phyloP scores from a whole-genome alignment of 2,113 vertebrate genomes.

The Pitta sordida region DNA sequence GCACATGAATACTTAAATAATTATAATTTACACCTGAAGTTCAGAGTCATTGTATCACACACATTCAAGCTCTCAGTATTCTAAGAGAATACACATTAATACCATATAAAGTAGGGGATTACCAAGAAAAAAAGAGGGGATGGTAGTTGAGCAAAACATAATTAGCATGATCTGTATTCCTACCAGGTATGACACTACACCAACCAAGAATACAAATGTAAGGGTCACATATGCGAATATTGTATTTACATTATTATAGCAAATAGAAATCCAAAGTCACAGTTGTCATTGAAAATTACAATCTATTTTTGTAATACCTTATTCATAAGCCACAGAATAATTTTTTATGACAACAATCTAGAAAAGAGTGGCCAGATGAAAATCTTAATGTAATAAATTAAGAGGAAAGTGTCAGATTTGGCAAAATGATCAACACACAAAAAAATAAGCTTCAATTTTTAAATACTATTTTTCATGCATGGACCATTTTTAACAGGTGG shows the following conservation, averaged over 20 bases:
- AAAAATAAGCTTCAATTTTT: neutral
- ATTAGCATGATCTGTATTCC: neutral
- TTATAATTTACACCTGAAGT: neutral
- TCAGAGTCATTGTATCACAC: rapidly evolving
- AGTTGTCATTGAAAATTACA: neutral
- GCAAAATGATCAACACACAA: neutral
- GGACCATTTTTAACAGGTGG: neutral
- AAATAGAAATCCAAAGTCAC: neutral
- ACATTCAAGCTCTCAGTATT: neutral
- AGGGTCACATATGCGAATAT: neutral
- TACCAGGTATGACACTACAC: neutral
- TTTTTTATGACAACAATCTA: neutral
- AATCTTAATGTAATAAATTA: neutral
- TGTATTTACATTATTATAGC: neutral
- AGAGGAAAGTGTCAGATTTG: neutral
- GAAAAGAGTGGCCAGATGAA: neutral
- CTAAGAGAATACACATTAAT: neutral
- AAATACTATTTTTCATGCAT: neutral
- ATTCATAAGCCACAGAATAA: neutral
- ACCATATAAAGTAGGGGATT: neutral
- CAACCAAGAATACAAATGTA: neutral
- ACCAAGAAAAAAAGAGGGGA: neutral
- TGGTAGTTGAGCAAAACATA: neutral
- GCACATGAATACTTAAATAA: neutral
- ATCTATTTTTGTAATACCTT: neutral